Evolutionary conservation across 35 echinoderm and acorn worm genomes (phyloP).

Genomic region (Heliocidaris tuberculata): DNA sequence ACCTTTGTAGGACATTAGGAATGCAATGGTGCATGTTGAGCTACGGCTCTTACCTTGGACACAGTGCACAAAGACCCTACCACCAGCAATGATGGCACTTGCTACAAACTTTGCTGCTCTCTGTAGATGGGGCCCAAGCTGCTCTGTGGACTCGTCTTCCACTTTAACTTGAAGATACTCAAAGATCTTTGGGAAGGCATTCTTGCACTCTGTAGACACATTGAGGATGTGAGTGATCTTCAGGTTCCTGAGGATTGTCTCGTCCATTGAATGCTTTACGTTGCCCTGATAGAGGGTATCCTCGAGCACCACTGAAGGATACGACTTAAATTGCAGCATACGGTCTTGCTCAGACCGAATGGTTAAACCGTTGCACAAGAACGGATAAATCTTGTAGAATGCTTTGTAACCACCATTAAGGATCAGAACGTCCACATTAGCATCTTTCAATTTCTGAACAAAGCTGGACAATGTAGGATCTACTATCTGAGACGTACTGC

Average conservation of each 20-base stretch:
- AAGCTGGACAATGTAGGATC: conserved; percentile 16
- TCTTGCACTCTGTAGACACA: conserved; percentile 62
- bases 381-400: conserved; percentile 62
- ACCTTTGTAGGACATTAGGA: conserved; percentile 83
- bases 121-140: conserved; percentile 58
- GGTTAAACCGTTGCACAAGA: conserved; percentile 66
- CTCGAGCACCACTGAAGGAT: conserved; percentile 85
- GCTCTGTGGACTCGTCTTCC: conserved; percentile 65
- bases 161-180: conserved; percentile 81
- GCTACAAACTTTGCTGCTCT: conserved; percentile 83
- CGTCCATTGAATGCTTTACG: conserved; percentile 58
- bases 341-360: conserved; percentile 69
- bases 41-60: conserved; percentile 87
- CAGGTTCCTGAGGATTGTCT: conserved; percentile 61
- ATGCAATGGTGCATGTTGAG: conserved; percentile 81
- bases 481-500: conserved; percentile 38
- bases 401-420: conserved; percentile 67
- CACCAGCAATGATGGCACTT: conserved; percentile 55
- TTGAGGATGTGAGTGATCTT: conserved; percentile 85
- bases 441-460: conserved; percentile 44
- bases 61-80: conserved; percentile 87
- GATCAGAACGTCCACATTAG: conserved; percentile 58
- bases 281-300: conserved; percentile 87
- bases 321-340: conserved; percentile 54
- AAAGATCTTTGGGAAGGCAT: conserved; percentile 61